Evolutionary conservation across 2,888 invertebrate species (phyloP), one percentile per base, ranked within the genome.

Genomic region (Agrilus mali): DNA sequence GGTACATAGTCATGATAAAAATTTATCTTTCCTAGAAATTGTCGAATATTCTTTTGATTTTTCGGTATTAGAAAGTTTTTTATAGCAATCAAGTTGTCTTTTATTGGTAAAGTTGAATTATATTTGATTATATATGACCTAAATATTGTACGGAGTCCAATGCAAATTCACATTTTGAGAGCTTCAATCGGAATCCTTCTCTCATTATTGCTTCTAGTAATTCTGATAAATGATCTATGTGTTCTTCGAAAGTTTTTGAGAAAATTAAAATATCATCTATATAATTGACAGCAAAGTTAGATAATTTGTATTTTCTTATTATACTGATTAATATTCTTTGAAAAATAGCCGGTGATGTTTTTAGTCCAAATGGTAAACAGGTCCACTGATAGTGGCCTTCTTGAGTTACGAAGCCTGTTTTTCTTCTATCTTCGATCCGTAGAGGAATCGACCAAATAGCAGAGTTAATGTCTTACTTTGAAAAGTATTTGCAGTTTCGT

Each of bases 151-250:
- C 48, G 41, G 53, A 41, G 1, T 50, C 38, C 42, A 52, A 44
- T 15, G 53, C 56, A 43, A 61, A 57, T 20, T 47, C 27, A 44
- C 58, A 60, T 39, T 61, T 61, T 15, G 50, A 42, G n/a, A 38
- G 33, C 27, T 53, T 51, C 10, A 58, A 48, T 12, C 46, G 55
- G 31, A 54, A 43, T 10, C 54, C 54, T 20, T 20, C n/a, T n/a
- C n/a, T 20, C 20, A 20, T 4, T 20, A 20, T 20, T 20, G 20
- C 20, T 20, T 20, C 20, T 20, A 20, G 6, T 20, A 20, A 20
- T 20, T 20, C 4, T 20, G 20, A 20, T n/a, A 39, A 15, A n/a
- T 39, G 39, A 12, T 27, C 27, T 12, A 46, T 33, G 35, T 46
- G 46, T 17, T 46, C 37, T 34, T 38, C 33, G 15, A 46, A 40